Evolutionary conservation across 2,113 vertebrate genomes (phyloP), one percentile per base, ranked within the genome.

Genomic region (Seriola dumerili): DNA sequence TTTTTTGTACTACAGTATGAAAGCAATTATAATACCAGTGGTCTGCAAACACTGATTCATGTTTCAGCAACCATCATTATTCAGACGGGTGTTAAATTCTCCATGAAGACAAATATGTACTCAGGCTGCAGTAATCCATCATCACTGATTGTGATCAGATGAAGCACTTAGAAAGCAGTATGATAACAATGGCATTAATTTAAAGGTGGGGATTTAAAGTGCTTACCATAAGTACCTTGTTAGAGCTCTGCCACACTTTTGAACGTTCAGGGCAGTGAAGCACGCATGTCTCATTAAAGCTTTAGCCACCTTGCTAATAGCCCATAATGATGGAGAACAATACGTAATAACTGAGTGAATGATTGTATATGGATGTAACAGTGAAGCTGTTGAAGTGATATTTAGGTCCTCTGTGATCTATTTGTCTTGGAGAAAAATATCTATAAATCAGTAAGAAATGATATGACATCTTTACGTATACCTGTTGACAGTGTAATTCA

Each of bases 21-120:
- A 74, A 50, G 36, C 16, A 75, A 70, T 73, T 69, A 63, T 17
- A 58, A 59, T 25, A 65, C 21, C n/a, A 67, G 13, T 23, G 0
- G n/a, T 59, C 36, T 48, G 70, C 42, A 71, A 76, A 38, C 12
- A 59, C 23, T 40, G 13, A 40, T 59, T 89, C 4, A 13, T 36
- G 72, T 70, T 81, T 62, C 52, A 80, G 29, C 50, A 32, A 4
- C 52, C 19, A 52, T 72, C 63, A 58, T 76, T 66, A 52, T n/a
- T 52, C 63, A 62, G 34, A 72, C n/a, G 61, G 59, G 12, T 13
- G 75, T 46, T 82, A 64, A 89, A 79, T 83, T 71, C 78, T 81
- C 85, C 81, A 73, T 85, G 78, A 88, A 84, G 81, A 62, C 42
- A 85, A 87, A 89, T 36, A 80, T 71, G 65, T 82, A 19, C 52